phyloP scores from a whole-genome alignment of 2,797 vertebrate genomes.

The Glyptemys insculpta region DNA sequence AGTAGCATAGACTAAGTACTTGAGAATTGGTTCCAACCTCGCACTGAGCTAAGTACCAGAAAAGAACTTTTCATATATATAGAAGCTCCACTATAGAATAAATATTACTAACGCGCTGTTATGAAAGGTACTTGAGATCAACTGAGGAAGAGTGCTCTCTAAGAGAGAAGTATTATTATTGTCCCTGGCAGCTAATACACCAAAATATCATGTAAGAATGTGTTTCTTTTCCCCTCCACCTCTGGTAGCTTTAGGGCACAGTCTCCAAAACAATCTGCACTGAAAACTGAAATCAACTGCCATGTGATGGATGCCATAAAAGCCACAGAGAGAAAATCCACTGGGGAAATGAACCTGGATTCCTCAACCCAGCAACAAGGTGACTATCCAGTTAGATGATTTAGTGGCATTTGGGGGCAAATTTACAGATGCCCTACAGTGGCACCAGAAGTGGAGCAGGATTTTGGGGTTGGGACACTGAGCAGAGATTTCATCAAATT shows the following conservation, averaged over 20 bases:
- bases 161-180: not conserved
- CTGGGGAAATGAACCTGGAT: not conserved
- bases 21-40: not conserved
- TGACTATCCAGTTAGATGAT: not conserved
- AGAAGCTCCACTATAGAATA: not conserved
- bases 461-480: fast-evolving
- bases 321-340: not conserved
- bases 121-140: not conserved
- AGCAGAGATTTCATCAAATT: not conserved
- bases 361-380: conserved; percentile 20
- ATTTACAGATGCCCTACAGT: fast-evolving
- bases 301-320: not conserved
- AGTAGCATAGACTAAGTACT: not conserved
- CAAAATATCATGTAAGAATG: not conserved
- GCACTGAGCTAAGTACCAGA: not conserved
- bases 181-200: not conserved
- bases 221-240: not conserved
- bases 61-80: not conserved
- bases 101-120: not conserved
- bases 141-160: not conserved
- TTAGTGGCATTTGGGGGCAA: not conserved
- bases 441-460: fast-evolving
- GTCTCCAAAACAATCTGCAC: not conserved
- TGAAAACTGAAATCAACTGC: not conserved
- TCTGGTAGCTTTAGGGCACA: not conserved